Base-by-base conservation (phyloP, 2,888 invertebrate genomes). In the Fragum whitleyi region DNA sequence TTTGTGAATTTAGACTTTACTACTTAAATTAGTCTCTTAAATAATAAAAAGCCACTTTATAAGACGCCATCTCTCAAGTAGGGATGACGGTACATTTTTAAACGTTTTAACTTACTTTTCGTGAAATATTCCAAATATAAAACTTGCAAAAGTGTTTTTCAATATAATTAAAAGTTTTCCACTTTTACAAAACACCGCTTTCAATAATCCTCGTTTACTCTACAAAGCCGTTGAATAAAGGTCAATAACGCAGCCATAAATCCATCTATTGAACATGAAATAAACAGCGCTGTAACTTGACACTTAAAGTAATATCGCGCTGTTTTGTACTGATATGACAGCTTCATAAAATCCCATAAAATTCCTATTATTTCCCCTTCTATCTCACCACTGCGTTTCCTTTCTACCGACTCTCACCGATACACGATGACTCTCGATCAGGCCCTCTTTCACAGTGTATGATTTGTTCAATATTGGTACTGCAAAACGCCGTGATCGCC, bases 381-480 rank as follows among this genome's bases (percentile, higher is more conserved):
- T 5, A 9, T 47, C 14, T 47, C n/a, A 5, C 47, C 14, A 47
- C 47, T 9, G 47, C 47, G 7, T 47, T 47, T 5, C 14, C 47
- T n/a, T 14, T 47, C 47, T 47, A 16, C 47, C 14, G 47, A 9
- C 19, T 19, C 14, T n/a, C 47, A 47, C 14, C 47, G 47, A 47
- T 47, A 47, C n/a, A 3, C 5, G n/a, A 14, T 2, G 47, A 47
- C 47, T 47, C 47, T 2, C 47, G n/a, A 47, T 16, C 3, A 19
- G 47, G 16, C 16, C 47, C 47, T 47, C 47, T n/a, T 47, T 14
- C n/a, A 47, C 47, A 47, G 47, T 14, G 19, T 47, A 47, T 14
- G 47, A 47, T 47, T 47, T 47, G 47, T 47, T 47, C 47, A 47
- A 47, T 47, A 47, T 47, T 47, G 47, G 47, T 47, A n/a, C 47